These are phyloP conservation scores for Microplitis deprimator DNA, from an alignment of 2,888 invertebrate genomes.

Conservation along the genomic window DNA sequence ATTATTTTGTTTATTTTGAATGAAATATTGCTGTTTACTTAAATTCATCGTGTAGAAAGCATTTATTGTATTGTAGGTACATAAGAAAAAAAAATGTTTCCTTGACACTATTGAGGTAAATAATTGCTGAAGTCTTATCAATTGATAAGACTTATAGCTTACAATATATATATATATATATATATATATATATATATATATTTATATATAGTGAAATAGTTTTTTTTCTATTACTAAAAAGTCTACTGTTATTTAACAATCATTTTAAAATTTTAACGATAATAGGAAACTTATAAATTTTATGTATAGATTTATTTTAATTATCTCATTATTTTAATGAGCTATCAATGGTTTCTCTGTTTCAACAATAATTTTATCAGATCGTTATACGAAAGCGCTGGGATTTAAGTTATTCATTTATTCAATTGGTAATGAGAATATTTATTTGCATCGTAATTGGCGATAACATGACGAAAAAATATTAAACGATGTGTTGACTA, in stretches of 20 bases:
- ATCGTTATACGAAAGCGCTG: too few species aligned
- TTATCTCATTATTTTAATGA: too few species aligned
- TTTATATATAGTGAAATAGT: neutral
- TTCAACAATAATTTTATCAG: too few species aligned
- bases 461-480: neutral
- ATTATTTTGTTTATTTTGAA: neutral
- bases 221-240: neutral
- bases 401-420: too few species aligned
- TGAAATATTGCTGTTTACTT: neutral
- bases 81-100: slow-evolving; percentile 1
- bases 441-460: neutral
- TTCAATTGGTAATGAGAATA: too few species aligned
- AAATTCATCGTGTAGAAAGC: neutral
- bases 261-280: neutral
- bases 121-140: slow-evolving; percentile 19
- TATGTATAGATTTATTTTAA: too few species aligned
- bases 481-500: neutral
- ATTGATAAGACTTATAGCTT: neutral
- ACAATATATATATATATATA: neutral
- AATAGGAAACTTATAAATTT: too few species aligned
- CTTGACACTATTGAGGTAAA: slow-evolving; percentile 22
- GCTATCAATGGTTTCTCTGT: too few species aligned
- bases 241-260: neutral
- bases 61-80: neutral
- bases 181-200: neutral